phyloP scores from a whole-genome alignment of 2,113 vertebrate species.

The Puffinus mauretanicus region DNA sequence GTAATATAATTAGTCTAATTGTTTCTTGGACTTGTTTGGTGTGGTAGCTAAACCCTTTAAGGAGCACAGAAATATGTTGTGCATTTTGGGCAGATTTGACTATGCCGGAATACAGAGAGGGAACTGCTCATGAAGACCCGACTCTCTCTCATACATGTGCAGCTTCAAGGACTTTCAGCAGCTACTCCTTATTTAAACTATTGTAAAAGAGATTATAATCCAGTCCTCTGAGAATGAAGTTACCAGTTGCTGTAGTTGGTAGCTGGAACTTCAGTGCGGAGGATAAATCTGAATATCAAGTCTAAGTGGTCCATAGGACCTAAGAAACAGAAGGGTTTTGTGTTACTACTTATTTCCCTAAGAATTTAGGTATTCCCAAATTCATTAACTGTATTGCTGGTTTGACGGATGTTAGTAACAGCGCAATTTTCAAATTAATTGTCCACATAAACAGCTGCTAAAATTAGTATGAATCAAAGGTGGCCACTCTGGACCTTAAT shows the following conservation, averaged over 20 bases:
- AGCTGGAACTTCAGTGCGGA: neutral
- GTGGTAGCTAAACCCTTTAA: neutral
- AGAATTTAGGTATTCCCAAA: neutral
- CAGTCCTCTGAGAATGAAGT: neutral
- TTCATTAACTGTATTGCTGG: neutral
- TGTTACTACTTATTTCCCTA: neutral
- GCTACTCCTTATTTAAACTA: neutral
- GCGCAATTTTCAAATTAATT: neutral
- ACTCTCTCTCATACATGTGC: neutral
- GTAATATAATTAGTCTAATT: neutral
- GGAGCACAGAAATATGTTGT: neutral
- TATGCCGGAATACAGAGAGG: neutral
- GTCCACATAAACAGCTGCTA: neutral
- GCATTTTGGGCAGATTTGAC: neutral
- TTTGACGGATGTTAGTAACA: neutral
- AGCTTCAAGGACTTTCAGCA: neutral
- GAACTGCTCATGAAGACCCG: neutral
- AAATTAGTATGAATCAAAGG: neutral
- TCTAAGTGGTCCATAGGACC: neutral
- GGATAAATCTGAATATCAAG: neutral
- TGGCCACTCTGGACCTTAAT: neutral
- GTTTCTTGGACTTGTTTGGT: neutral
- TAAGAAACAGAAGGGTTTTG: neutral
- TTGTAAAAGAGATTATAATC: neutral
- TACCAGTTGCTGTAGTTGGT: neutral